Base-by-base conservation (phyloP, 1,140 invertebrate species). In the Odontomachus brunneus region DNA sequence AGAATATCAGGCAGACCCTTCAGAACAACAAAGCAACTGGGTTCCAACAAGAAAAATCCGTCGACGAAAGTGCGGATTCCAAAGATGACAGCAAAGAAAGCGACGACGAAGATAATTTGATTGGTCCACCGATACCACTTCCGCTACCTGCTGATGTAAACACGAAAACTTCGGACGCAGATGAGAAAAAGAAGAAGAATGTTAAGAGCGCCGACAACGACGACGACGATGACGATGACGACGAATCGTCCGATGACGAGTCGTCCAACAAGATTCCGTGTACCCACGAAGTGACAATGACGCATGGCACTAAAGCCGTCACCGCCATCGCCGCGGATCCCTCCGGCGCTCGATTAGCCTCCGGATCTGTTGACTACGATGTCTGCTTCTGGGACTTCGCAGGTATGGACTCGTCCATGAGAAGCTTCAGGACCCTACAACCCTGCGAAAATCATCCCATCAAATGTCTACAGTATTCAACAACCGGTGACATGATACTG, bases 301-400 rank as follows among this genome's bases (percentile, higher is more conserved):
- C 95, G 57, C 98, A 99, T 94, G 98, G 98, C 0, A 95, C 90
- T 0, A 98, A 98, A 94, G 97, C 98, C 3, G 96, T 99, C 0
- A 96, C 98, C 1, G 98, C 98, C 0, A 92, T 99, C 3, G 96
- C 97, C 14, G 96, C 98, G 1, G 99, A 99, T 95, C 97, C 98
- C 0, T 97, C 98, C 33, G 99, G 99, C 19, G 97, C 98, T 19
- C 95, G 99, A 33, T 93, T 99, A 15, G 98, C 98, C 0, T 97
- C 97, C n/a, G 99, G 99, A 12, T 97, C 97, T 7, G 96, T 98
- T 29, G 98, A 99, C 91, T 99, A 99, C 94, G 98, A 99, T 87
- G 97, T 99, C 0, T 97, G 97, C 78, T 97, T 99, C 85, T 99
- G 98, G 98, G 99, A 99, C 94, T 99, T 99, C 95, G 97, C 98